A percentile compares a stretch with the other conserved stretches of the same genome.
phyloP scores from a whole-genome alignment of 2,113 vertebrate species.

The Dermatemys mawii region DNA sequence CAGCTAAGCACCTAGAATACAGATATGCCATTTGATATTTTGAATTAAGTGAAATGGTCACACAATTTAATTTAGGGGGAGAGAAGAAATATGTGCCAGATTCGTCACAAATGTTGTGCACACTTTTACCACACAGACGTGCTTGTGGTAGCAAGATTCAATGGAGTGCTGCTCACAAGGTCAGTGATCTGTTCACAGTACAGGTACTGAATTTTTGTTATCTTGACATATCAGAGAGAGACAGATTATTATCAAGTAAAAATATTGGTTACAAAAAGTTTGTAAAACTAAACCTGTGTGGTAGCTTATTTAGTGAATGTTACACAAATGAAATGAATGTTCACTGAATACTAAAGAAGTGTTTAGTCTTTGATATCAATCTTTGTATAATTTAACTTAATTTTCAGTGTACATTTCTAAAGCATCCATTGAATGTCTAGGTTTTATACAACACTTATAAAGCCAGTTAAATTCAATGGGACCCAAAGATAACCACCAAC shows the following conservation, averaged over 20 bases:
- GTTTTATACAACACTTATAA: neutral
- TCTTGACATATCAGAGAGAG: conserved; percentile 27
- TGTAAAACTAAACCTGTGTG: conserved; percentile 47
- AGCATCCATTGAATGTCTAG: neutral
- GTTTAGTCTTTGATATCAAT: neutral
- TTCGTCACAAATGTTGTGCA: neutral
- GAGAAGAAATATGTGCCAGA: neutral
- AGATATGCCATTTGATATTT: neutral
- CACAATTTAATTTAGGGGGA: neutral
- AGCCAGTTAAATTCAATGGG: neutral
- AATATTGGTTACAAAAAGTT: conserved; percentile 52
- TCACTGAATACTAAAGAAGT: conserved; percentile 33
- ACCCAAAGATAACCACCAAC: neutral
- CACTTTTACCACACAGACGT: neutral
- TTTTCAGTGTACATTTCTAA: neutral
- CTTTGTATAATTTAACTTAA: neutral
- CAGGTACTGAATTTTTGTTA: neutral
- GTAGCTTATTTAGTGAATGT: conserved; percentile 39
- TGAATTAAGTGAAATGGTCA: conserved; percentile 4
- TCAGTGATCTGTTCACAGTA: conserved; percentile 13
- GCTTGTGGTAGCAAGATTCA: neutral
- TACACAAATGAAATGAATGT: conserved; percentile 33
- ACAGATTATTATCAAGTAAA: conserved; percentile 16
- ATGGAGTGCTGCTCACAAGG: neutral
- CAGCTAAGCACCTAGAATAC: neutral